Evolutionary conservation across 2,797 vertebrate species (phyloP).

Genomic region (Adrianichthys oophorus): DNA sequence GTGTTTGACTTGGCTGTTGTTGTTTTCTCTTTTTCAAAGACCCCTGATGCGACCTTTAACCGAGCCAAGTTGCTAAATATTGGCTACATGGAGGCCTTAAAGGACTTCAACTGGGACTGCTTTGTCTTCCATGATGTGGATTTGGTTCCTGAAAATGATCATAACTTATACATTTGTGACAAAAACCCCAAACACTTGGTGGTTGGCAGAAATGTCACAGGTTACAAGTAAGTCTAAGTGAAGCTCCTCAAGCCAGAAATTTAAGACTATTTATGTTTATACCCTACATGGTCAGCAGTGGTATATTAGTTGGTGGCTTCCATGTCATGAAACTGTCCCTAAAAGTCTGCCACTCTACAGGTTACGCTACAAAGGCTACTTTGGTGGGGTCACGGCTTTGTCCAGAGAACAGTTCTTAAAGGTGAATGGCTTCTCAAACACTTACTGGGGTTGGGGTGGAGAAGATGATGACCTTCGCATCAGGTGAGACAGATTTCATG

Average conservation of each 20-base stretch:
- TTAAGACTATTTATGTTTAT: not conserved
- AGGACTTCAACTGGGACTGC: conserved; percentile 91
- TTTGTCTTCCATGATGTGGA: conserved; percentile 98
- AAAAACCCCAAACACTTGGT: conserved; percentile 93
- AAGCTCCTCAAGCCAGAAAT: not conserved
- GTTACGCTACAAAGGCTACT: conserved; percentile 91
- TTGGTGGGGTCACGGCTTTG: conserved; percentile 94
- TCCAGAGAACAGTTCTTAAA: conserved; percentile 87
- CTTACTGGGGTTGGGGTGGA: conserved; percentile 98
- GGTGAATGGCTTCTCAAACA: conserved; percentile 97
- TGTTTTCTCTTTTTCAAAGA: conserved; percentile 66
- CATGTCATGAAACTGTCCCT: no score
- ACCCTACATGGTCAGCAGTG: no score
- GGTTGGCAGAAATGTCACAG: conserved; percentile 93
- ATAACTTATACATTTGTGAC: conserved; percentile 89
- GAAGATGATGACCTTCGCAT: conserved; percentile 95
- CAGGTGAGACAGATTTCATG: conserved; percentile 77
- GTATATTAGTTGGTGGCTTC: no score
- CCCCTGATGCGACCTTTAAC: conserved; percentile 89
- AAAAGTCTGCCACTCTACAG: conserved; percentile 56
- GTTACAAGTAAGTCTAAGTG: conserved; percentile 88
- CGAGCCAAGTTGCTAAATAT: conserved; percentile 94
- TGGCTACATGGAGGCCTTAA: conserved; percentile 93
- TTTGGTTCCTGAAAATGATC: conserved; percentile 94
- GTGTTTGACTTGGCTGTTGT: conserved; percentile 3